These are phyloP conservation scores for Rhodeus uyekii DNA, from an alignment of 2,797 vertebrate species.

Conservation along the genomic window DNA sequence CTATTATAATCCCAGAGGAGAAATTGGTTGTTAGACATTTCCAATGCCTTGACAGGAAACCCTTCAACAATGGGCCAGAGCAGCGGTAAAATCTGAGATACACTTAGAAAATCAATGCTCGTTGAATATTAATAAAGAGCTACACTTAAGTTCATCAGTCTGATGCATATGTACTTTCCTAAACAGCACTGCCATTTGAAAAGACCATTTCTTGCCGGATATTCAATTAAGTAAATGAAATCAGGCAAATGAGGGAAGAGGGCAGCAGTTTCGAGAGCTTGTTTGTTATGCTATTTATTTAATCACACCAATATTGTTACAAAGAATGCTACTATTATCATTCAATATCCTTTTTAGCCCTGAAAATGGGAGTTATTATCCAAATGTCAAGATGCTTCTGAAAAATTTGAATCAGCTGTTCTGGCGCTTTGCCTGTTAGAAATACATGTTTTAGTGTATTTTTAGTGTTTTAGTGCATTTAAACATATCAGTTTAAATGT, in stretches of 20 bases:
- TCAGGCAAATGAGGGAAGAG: conserved; percentile 21
- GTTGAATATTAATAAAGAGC: conserved; percentile 45
- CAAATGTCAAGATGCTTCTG: conserved; percentile 41
- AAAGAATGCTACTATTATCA: conserved; percentile 45
- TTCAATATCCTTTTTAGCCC: conserved; percentile 52
- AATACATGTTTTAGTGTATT: too few relatives aligned
- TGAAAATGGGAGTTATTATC: conserved; percentile 51
- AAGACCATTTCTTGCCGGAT: conserved; percentile 2
- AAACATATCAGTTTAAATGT: neutral
- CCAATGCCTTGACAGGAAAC: conserved; percentile 29
- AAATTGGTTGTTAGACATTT: conserved; percentile 43
- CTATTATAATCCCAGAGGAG: conserved; percentile 45
- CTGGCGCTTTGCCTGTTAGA: neutral
- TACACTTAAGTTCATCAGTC: conserved; percentile 22
- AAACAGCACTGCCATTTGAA: conserved; percentile 8
- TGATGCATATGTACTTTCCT: neutral
- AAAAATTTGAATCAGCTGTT: conserved; percentile 26
- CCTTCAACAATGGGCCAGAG: neutral
- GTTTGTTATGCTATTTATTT: conserved; percentile 30
- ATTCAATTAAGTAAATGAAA: conserved; percentile 56
- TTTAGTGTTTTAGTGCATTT: too few relatives aligned
- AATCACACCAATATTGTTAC: conserved; percentile 56
- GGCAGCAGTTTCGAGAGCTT: neutral
- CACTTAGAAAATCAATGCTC: conserved; percentile 42
- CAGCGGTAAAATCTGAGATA: neutral